These are phyloP conservation scores for Miltochrista miniata DNA, from an alignment of 2,888 invertebrate genomes.

Conservation along the genomic window DNA sequence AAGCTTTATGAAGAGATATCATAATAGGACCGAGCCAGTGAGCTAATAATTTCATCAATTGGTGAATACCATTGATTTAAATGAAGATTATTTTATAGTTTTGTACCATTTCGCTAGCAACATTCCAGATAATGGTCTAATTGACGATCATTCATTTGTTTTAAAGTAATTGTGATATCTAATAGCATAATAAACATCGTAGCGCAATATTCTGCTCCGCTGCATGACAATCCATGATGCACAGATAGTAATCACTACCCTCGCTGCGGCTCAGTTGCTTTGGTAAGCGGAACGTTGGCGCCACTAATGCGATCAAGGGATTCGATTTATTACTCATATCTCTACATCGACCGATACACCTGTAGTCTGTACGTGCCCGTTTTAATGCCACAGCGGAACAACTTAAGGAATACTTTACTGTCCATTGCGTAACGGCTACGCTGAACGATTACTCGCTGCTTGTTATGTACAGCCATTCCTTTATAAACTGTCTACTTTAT, in stretches of 20 bases:
- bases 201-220: conserved; percentile 30
- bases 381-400: conserved; percentile 55
- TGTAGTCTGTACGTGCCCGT: conserved; percentile 68
- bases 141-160: too few relatives aligned
- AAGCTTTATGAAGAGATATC: conserved; percentile 17
- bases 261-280: conserved; percentile 30
- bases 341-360: conserved; percentile 64
- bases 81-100: conserved; percentile 8
- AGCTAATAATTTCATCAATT: conserved; percentile 21
- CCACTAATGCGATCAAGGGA: conserved; percentile 69
- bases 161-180: too few relatives aligned
- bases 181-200: conserved; percentile 15
- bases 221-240: conserved; percentile 31
- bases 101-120: conserved; percentile 7
- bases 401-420: conserved; percentile 56
- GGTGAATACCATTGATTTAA: conserved; percentile 12
- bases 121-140: background rate
- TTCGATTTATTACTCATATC: conserved; percentile 74
- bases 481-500: conserved; percentile 49
- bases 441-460: conserved; percentile 57
- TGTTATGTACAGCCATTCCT: conserved; percentile 52
- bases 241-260: conserved; percentile 50
- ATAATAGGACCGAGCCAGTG: conserved; percentile 8
- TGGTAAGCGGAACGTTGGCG: conserved; percentile 68
- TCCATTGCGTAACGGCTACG: conserved; percentile 53